These are phyloP conservation scores for Heloderma charlesbogerti DNA, from an alignment of 2,113 vertebrate genomes.

Conservation along the genomic window DNA sequence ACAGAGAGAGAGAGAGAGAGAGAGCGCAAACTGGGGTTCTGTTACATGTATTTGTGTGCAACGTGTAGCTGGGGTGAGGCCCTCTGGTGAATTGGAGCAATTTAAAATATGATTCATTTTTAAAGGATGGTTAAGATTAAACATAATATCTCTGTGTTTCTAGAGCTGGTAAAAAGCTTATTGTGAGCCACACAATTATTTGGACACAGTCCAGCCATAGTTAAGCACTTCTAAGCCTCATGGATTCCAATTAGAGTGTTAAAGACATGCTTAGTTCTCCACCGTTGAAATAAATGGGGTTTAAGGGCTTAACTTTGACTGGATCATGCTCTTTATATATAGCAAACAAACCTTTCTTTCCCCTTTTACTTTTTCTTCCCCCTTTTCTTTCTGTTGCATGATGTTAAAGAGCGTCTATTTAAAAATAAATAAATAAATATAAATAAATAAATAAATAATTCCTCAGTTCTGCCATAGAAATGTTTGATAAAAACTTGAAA, in stretches of 20 bases:
- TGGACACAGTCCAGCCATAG: neutral
- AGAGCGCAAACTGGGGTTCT: neutral
- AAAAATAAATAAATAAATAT: too few relatives aligned
- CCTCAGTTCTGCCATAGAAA: neutral
- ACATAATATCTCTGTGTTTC: neutral
- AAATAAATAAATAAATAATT: neutral
- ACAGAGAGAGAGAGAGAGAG: too few relatives aligned
- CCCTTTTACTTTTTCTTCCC: too few relatives aligned
- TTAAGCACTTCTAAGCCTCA: neutral
- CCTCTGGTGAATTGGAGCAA: neutral
- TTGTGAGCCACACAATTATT: neutral
- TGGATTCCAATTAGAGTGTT: neutral
- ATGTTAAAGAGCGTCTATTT: neutral
- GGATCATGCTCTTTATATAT: neutral
- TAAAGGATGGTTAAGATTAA: neutral
- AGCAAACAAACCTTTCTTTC: neutral
- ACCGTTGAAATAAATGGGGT: neutral
- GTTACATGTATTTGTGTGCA: neutral
- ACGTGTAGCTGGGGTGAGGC: neutral
- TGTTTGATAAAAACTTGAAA: neutral
- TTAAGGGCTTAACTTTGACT: neutral
- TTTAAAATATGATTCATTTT: conserved; percentile 4
- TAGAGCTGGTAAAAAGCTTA: neutral
- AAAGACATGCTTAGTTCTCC: neutral
- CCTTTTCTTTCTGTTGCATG: neutral